phyloP scores from a whole-genome alignment of 1,140 invertebrate species.

The Brachionus angularis region DNA sequence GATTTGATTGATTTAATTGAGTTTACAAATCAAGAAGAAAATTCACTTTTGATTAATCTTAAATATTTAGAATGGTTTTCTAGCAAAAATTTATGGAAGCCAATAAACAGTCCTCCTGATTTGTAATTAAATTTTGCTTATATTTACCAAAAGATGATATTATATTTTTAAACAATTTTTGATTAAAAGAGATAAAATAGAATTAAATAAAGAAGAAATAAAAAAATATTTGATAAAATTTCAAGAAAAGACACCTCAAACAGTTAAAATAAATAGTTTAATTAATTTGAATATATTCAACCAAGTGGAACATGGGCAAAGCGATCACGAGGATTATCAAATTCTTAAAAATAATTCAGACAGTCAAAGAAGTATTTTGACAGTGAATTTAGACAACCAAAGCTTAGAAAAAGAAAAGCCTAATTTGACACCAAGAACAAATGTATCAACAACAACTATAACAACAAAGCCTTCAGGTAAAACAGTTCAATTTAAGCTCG shows the following conservation, averaged over 20 bases:
- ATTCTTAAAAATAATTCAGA: constrained; percentile 13
- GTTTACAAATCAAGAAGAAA: neutral
- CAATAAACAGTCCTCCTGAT: neutral
- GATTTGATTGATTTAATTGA: neutral
- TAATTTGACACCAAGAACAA: too few species aligned
- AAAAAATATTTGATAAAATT: neutral
- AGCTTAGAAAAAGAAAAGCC: neutral
- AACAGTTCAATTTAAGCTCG: constrained; percentile 32
- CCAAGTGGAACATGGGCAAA: neutral
- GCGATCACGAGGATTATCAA: constrained; percentile 5
- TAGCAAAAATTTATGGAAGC: neutral
- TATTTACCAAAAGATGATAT: neutral
- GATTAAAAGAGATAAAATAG: neutral
- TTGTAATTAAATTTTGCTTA: neutral
- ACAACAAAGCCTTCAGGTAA: neutral
- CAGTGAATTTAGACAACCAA: neutral
- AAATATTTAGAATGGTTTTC: constrained; percentile 14
- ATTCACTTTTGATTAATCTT: neutral
- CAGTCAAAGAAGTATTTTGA: constrained; percentile 15
- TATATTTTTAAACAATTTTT: neutral
- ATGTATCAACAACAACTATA: neutral
- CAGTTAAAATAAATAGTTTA: neutral
- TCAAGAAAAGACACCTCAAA: neutral
- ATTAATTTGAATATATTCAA: neutral
- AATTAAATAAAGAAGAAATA: neutral